phyloP scores from a whole-genome alignment of 2,797 vertebrate genomes.

The Nyctibius grandis region DNA sequence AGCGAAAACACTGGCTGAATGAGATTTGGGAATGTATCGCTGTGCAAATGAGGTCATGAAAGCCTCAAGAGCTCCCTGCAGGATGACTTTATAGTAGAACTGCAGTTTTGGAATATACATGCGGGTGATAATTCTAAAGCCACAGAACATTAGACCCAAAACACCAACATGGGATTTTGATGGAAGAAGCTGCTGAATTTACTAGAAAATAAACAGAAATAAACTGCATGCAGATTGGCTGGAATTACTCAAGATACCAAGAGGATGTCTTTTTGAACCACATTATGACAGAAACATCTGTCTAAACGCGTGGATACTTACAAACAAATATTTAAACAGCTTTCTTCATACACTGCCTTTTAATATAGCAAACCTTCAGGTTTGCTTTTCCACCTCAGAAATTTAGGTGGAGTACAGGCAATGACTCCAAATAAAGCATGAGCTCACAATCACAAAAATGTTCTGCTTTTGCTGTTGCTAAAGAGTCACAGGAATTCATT shows the following conservation, averaged over 20 bases:
- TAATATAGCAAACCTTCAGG: background rate
- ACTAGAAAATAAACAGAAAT: background rate
- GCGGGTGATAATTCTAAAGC: background rate
- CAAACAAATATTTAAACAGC: background rate
- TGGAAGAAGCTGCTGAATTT: background rate
- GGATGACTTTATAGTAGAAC: background rate
- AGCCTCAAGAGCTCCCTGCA: background rate
- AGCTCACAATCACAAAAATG: background rate
- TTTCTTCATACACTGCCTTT: background rate
- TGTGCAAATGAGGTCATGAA: constrained; percentile 1
- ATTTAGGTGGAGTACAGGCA: background rate
- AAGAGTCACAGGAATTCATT: background rate
- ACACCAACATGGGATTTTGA: background rate
- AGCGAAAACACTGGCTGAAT: background rate
- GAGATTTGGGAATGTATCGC: background rate
- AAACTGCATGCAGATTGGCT: background rate
- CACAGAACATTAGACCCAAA: background rate
- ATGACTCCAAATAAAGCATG: background rate
- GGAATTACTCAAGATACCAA: background rate
- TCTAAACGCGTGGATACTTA: background rate
- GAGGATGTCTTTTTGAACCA: background rate
- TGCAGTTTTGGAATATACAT: background rate
- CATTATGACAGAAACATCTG: background rate
- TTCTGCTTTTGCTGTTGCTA: background rate
- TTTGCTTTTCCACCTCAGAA: background rate